Evolutionary conservation across 2,888 invertebrate species (phyloP), one percentile per base, ranked within the genome.

Genomic region (Teleiodes luculella): DNA sequence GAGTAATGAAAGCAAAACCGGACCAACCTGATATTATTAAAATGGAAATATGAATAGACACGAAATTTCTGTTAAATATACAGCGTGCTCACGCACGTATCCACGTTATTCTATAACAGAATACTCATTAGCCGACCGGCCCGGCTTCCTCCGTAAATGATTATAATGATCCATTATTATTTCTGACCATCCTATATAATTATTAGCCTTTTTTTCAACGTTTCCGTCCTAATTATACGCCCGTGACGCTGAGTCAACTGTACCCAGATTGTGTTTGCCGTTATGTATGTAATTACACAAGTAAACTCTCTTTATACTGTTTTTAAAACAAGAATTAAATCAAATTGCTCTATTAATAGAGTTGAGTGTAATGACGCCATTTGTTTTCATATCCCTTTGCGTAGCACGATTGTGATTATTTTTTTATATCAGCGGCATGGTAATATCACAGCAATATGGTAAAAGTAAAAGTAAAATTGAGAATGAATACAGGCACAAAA

Each of bases 121-220:
- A 64, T 59, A 66, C 76, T 85, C 80, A 83, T 84, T 84, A 83
- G 76, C 66, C 61, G 59, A 60, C 68, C 69, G 68, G 68, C 56
- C 57, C 55, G 46, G 28, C 14, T 36, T 37, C 49, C 49, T 62
- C 69, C 64, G 72, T 72, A 73, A 83, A 81, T 79, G 79, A 78
- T 80, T 77, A 78, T 84, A 86, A 85, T 83, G 74, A 79, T 72
- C 73, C 65, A 74, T 78, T 83, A 85, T 86, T 83, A 85, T 78
- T 73, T 66, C 74, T 74, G 70, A 68, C 46, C 39, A 39, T 76
- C 70, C 72, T 74, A 75, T 76, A 71, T 83, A 86, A 86, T 87
- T 85, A 86, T 77, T 75, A 77, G 65, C 68, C 77, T 80, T 80
- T 83, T 86, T 76, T 72, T 37, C 37, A 62, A 66, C 77, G 66